These are phyloP conservation scores for Limanda limanda DNA, from an alignment of 2,113 vertebrate species.

Conservation along the genomic window DNA sequence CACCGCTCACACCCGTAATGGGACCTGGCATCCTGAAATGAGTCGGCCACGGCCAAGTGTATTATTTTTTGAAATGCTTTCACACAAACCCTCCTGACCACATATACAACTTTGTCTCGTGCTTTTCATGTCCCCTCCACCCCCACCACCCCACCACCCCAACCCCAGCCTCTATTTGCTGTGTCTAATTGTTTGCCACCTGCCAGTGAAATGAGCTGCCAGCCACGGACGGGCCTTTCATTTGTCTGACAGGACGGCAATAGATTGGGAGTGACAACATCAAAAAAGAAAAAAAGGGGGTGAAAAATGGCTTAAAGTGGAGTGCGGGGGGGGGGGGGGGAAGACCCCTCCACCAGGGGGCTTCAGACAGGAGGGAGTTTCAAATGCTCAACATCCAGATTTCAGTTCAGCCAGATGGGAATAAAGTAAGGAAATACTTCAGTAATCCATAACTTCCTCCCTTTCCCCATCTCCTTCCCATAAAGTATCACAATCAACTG, in stretches of 20 bases:
- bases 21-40: constrained; percentile 98
- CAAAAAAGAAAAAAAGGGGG: constrained; percentile 68
- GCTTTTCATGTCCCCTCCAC: constrained; percentile 92
- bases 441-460: constrained; percentile 71
- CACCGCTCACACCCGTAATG: constrained; percentile 93
- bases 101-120: constrained; percentile 94
- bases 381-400: constrained; percentile 83
- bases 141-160: constrained; percentile 74
- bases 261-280: constrained; percentile 97
- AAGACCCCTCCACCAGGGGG: constrained; percentile 81
- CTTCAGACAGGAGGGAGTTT: constrained; percentile 75
- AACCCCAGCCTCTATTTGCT: constrained; percentile 90
- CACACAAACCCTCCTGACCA: constrained; percentile 94
- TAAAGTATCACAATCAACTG: constrained; percentile 25
- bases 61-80: constrained; percentile 99
- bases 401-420: constrained; percentile 83
- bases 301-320: constrained; percentile 43
- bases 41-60: constrained; percentile 93
- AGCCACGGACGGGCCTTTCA: constrained; percentile 90
- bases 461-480: background rate
- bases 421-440: constrained; percentile 79
- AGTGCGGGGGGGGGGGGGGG: constrained; percentile 69
- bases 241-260: constrained; percentile 91
- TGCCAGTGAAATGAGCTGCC: constrained; percentile 99
- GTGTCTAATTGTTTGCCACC: constrained; percentile 99